Conservation (phyloP, 2,797 vertebrate genomes). For the Rhynchotus rufescens region DNA sequence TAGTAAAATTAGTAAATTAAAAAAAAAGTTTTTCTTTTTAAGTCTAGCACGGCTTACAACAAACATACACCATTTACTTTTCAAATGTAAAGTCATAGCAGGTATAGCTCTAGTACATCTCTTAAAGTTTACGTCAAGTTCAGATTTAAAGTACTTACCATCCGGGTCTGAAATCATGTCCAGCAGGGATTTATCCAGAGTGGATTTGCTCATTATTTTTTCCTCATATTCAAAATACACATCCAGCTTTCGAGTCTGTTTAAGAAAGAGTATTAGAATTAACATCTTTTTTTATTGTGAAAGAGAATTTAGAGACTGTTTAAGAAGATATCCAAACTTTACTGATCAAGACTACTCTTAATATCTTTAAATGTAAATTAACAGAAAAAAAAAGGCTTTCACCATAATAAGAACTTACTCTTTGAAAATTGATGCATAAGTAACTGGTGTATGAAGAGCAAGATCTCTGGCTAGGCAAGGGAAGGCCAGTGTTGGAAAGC, state of each 20-base stretch:
- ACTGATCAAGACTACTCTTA: not conserved
- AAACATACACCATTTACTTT: not conserved
- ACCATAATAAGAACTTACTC: not conserved
- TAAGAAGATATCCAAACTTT: not conserved
- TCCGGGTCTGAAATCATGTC: conserved; percentile 98
- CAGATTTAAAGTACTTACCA: conserved; percentile 82
- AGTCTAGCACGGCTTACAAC: not conserved
- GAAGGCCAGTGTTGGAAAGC: not conserved
- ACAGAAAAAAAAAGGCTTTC: not conserved
- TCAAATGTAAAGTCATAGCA: not conserved
- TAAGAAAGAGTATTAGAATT: conserved; percentile 48
- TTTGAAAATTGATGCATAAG: not conserved
- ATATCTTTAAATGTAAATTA: not conserved
- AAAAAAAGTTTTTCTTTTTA: not conserved
- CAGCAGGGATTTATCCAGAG: conserved; percentile 95
- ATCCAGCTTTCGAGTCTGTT: conserved; percentile 93
- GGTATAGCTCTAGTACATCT: not conserved
- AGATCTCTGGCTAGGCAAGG: not conserved
- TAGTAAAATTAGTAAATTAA: not conserved
- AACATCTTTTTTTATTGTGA: not conserved
- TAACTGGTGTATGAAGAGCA: not conserved
- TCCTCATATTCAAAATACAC: conserved; percentile 98
- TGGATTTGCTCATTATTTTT: conserved; percentile 98
- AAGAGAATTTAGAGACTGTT: not conserved
- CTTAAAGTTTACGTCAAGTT: conserved; percentile 1